Evolutionary conservation across 2,797 vertebrate species (phyloP), one percentile per base, ranked within the genome.

Genomic region (Schizopygopsis pylzovi): DNA sequence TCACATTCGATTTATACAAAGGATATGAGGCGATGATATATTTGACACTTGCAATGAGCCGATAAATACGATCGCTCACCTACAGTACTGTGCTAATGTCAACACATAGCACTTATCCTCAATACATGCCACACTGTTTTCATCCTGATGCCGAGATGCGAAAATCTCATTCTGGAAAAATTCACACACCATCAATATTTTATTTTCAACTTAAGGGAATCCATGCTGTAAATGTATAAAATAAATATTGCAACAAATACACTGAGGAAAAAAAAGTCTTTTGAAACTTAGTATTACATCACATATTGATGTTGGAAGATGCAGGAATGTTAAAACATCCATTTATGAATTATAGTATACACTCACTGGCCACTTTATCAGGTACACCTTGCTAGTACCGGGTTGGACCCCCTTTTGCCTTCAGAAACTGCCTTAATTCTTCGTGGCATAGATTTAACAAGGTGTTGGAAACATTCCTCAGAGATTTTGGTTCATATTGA

Each of bases 31-130:
- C 56, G 15, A 8, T 54, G 12, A 79, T 6, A 2, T 22, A 59
- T 22, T 71, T 65, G 12, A 79, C 16, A 85, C 33, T 22, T 41
- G 49, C 28, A 56, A 45, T 37, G 61, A 37, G 80, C 33, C 2
- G 9, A 77, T 52, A 72, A 12, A 77, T 87, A 87, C 85, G 88
- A 85, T 18, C 22, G 5, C 97, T 93, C 94, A 99, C 98, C 98
- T 98, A 97, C 98, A 99, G 96, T 99, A 99, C 95, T 99, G 98
- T 85, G 98, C 97, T 94, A 99, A 95, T 89, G 98, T 99, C 92
- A 99, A 96, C 91, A 99, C 98, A 41, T 99, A 99, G 96, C 98
- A 99, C 93, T 98, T 99, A 94, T 99, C 98, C 93, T 99, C 98
- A 16, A 99, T 99, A 93, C 98, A 99, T 91, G 98, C 98, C 85